Conservation (phyloP, 2,797 vertebrate genomes). For the Ispidina picta region DNA sequence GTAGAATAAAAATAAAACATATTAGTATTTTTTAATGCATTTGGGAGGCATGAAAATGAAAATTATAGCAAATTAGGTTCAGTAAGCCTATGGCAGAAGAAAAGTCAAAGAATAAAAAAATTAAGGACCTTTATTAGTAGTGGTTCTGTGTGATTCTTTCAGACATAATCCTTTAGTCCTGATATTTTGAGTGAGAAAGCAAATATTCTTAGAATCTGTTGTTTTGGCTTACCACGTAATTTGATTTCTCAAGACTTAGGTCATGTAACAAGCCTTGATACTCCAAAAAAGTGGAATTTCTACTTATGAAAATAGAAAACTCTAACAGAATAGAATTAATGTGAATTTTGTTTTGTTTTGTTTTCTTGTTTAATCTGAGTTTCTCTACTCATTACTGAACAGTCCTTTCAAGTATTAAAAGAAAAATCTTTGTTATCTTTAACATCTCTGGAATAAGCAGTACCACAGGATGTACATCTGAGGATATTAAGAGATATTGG, state of each 20-base stretch:
- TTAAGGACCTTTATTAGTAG: background rate
- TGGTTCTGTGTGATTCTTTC: background rate
- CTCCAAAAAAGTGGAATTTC: background rate
- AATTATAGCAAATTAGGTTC: background rate
- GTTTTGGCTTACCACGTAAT: background rate
- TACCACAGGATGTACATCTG: background rate
- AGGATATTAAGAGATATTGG: background rate
- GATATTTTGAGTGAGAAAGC: background rate
- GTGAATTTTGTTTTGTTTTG: background rate
- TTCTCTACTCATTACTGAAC: background rate
- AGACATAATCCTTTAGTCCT: background rate
- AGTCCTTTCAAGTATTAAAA: background rate
- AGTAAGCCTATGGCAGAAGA: background rate
- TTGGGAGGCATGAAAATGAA: background rate
- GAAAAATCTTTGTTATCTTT: background rate
- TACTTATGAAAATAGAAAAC: background rate
- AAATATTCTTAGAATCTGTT: background rate
- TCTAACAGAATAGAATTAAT: background rate
- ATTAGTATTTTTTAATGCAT: background rate
- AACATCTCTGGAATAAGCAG: background rate
- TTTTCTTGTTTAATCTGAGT: background rate
- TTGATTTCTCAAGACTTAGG: background rate
- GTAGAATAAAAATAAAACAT: background rate
- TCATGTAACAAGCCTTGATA: background rate
- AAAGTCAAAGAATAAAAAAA: background rate